These are phyloP conservation scores for Zele albiditarsus DNA, from an alignment of 2,888 invertebrate species.

Conservation along the genomic window DNA sequence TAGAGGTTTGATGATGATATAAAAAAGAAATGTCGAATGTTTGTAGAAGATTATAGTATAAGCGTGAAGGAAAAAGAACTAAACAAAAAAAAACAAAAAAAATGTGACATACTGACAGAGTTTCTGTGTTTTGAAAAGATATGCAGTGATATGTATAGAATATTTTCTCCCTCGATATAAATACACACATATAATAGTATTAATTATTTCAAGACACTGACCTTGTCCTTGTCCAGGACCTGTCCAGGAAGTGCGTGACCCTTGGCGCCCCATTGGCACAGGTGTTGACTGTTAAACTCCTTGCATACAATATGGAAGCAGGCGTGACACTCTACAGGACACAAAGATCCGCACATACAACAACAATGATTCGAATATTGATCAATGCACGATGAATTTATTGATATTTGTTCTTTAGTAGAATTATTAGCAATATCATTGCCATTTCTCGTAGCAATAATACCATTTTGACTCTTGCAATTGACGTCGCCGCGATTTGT, in stretches of 20 bases:
- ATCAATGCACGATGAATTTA: constrained; percentile 31
- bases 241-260: constrained; percentile 65
- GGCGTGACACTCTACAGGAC: constrained; percentile 79
- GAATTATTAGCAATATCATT: constrained; percentile 34
- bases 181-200: not conserved
- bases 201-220: constrained; percentile 51
- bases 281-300: constrained; percentile 67
- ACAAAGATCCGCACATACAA: constrained; percentile 78
- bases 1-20: no score
- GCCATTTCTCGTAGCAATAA: constrained; percentile 35
- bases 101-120: no score
- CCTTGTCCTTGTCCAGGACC: constrained; percentile 69
- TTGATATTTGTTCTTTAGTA: constrained; percentile 10
- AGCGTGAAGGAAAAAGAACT: no score
- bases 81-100: not conserved
- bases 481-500: constrained; percentile 45
- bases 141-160: no score
- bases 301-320: constrained; percentile 78
- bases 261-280: constrained; percentile 70
- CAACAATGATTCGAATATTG: constrained; percentile 71
- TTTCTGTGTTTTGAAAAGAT: no score
- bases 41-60: no score
- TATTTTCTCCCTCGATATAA: no score
- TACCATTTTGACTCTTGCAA: constrained; percentile 46
- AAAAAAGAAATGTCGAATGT: no score